Base-by-base conservation (phyloP, 2,113 vertebrate genomes). In the Neodon shergylaensis region DNA sequence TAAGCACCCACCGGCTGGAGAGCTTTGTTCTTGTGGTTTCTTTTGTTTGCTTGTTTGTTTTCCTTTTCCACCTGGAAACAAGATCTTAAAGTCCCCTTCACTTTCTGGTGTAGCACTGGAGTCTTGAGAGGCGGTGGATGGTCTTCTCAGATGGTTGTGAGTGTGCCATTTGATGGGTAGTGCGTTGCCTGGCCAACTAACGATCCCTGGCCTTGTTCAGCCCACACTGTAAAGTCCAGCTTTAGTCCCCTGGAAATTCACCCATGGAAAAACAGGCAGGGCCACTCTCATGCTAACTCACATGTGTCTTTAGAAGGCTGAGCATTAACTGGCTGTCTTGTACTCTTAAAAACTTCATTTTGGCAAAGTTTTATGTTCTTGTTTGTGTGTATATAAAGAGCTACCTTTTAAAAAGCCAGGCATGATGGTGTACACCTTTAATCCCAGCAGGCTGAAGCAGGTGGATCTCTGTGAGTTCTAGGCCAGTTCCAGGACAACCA, bases 1-100 rank as follows among this genome's bases (percentile, higher is more conserved):
- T 97, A 96, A 88, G 91, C 92, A 96, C 97, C 93, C 63, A 90
- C 88, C 65, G 63, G 78, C 96, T 97, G 92, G 93, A 97, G 93
- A 93, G 88, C 94, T 97, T 83, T 79, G 82, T 94, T 33, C 61
- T n/a, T 68, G 9, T 42, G n/a, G 12, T 3, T 39, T n/a, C 4
- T 7, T 58, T 65, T 84, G 39, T 65, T 54, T 42, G 13, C 72
- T 65, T 58, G 3, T 39, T 9, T 83, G 24, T 36, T n/a, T 49
- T 33, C 26, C 44, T 87, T 96, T 93, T 82, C 70, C 49, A 49
- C 88, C 74, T 90, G 82, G 42, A 93, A 90, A 54, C 42, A 78
- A 33, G 54, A 79, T 93, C 92, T 82, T 54, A 95, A 94, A 92
- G 90, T 90, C 47, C 52, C 74, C 74, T 63, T n/a, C 39, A 0